phyloP scores from a whole-genome alignment of 2,113 vertebrate genomes.

The Pollachius pollachius region DNA sequence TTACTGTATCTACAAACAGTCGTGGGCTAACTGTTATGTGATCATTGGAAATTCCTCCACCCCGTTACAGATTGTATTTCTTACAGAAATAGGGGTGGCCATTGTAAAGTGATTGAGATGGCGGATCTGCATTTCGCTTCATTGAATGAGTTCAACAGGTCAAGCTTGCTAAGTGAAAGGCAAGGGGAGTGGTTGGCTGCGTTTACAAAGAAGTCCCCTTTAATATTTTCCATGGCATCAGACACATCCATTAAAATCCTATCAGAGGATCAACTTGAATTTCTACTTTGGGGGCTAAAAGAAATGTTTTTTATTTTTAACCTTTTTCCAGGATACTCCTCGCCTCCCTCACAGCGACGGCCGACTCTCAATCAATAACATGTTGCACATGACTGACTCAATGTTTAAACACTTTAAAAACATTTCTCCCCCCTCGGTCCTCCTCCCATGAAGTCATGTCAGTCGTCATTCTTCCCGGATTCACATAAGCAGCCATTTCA shows the following conservation, averaged over 20 bases:
- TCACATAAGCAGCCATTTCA: slow-evolving; percentile 40
- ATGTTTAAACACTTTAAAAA: slow-evolving; percentile 51
- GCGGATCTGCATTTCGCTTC: slow-evolving; percentile 52
- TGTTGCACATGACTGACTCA: slow-evolving; percentile 43
- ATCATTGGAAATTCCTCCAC: slow-evolving; percentile 58
- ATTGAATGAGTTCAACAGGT: slow-evolving; percentile 44
- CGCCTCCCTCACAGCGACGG: slow-evolving; percentile 40
- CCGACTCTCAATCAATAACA: slow-evolving; percentile 57
- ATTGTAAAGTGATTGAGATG: slow-evolving; percentile 54
- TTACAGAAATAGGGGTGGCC: slow-evolving; percentile 44
- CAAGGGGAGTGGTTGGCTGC: slow-evolving; percentile 57
- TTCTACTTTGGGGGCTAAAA: slow-evolving; percentile 33
- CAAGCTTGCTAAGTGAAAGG: slow-evolving; percentile 18
- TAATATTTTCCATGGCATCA: slow-evolving; percentile 69
- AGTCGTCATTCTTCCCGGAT: slow-evolving; percentile 49
- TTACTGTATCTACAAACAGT: slow-evolving; percentile 68
- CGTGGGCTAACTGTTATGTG: slow-evolving; percentile 46
- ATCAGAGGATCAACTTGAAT: slow-evolving; percentile 55
- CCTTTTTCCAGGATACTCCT: slow-evolving; percentile 49
- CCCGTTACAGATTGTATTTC: slow-evolving; percentile 52
- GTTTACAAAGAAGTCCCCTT: slow-evolving; percentile 57
- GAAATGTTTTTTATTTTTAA: slow-evolving; percentile 45
- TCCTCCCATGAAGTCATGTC: slow-evolving; percentile 67
- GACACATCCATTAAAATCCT: slow-evolving; percentile 66
- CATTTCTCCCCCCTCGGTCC: slow-evolving; percentile 45